Base-by-base conservation (phyloP, 2,113 vertebrate genomes). In the Microcebus murinus region DNA sequence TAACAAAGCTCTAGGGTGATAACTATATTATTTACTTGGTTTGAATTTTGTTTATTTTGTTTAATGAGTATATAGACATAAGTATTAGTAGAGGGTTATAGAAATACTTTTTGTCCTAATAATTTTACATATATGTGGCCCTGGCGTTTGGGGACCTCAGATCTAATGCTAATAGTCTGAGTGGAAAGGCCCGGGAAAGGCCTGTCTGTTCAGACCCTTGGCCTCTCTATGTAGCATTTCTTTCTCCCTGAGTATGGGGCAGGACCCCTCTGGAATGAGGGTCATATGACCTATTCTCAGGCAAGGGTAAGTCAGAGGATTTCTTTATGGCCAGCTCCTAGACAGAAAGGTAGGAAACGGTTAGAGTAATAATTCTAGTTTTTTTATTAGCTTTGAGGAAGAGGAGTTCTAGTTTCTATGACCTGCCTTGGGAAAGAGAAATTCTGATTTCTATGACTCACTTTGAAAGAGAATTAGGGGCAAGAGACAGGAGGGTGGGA, bases 21-120 rank as follows among this genome's bases (percentile, higher is more conserved):
- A 73, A 11, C 4, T 95, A 67, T 82, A 2, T 50, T 80, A 87
- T 93, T 93, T 81, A 8, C 67, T 15, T 70, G 59, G 17, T 74
- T 91, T 89, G 68, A 73, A 65, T 80, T 95, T 87, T 90, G 48
- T 71, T 27, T 10, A 81, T 95, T 87, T 95, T 96, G 61, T 4
- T 80, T 90, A 77, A 81, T 67, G 36, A 73, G 52, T 36, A 3
- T 76, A 57, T 48, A 71, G 36, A 59, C 77, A 63, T 36, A 87
- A 90, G 71, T 91, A 12, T 86, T 68, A 84, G 1, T 73, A 84
- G 71, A 90, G 7, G 14, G 17, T 61, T 85, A 77, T 29, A 52
- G 34, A 88, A 80, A 85, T 2, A 65, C 2, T 45, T 94, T 90
- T 82, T 42, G 0, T 12, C 27, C 34, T 27, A 92, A 36, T 70